Evolutionary conservation across 2,113 vertebrate species (phyloP).

Genomic region (Anser cygnoides): DNA sequence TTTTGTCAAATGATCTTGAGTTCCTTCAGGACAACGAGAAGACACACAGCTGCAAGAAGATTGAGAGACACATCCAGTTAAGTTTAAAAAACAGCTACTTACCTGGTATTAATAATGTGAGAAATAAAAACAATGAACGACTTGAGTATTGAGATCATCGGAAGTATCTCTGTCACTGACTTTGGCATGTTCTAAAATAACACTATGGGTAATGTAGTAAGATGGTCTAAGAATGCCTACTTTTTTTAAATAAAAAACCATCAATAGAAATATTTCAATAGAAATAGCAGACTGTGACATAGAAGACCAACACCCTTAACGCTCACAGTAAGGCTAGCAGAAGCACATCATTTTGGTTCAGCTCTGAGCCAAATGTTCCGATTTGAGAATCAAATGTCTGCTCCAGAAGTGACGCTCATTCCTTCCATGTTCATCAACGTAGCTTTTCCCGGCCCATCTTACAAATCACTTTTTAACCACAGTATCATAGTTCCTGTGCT

Average conservation of each 20-base stretch:
- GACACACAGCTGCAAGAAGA: neutral
- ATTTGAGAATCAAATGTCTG: neutral
- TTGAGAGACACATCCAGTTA: neutral
- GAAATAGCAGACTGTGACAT: neutral
- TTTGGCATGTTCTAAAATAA: neutral
- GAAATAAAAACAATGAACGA: neutral
- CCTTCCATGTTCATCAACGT: fast-evolving
- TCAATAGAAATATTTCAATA: neutral
- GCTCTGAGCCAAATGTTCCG: neutral
- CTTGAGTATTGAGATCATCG: neutral
- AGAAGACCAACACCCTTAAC: neutral
- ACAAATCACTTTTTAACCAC: neutral
- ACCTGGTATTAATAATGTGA: neutral
- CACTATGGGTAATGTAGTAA: neutral
- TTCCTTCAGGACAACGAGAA: neutral
- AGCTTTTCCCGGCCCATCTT: neutral
- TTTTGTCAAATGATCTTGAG: neutral
- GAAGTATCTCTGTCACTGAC: neutral
- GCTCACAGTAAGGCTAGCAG: neutral
- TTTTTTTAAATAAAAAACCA: neutral
- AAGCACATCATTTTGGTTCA: neutral
- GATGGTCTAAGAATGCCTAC: neutral
- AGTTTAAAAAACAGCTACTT: neutral
- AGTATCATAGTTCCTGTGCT: neutral
- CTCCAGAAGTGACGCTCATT: neutral